Conservation (phyloP, 2,113 vertebrate species). For the Cyanoramphus novaezelandiae region DNA sequence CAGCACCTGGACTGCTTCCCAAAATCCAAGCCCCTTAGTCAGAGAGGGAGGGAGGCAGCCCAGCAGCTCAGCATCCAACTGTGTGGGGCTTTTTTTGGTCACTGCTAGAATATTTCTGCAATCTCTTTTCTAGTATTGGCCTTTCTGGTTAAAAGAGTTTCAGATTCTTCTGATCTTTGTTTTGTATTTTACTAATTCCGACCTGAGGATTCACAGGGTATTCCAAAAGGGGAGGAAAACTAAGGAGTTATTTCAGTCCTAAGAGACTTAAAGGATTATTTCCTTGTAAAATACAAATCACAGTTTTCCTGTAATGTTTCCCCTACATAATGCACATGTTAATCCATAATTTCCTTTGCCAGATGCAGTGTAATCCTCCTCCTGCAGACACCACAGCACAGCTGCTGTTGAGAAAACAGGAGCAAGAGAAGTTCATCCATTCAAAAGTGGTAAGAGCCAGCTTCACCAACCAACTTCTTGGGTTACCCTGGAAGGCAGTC, state of each 20-base stretch:
- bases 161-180: not conserved
- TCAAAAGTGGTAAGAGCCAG: not conserved
- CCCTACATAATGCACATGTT: conserved; percentile 35
- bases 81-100: rapidly evolving
- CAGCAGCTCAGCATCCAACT: not conserved
- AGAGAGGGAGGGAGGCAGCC: rapidly evolving
- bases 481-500: not conserved
- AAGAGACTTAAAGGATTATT: conserved; percentile 69
- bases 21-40: not conserved
- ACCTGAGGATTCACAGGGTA: not conserved
- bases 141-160: not conserved
- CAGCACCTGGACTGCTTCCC: not conserved
- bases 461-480: not conserved
- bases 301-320: conserved; percentile 56
- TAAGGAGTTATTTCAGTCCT: conserved; percentile 34
- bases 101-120: not conserved
- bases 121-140: not conserved
- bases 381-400: conserved; percentile 30
- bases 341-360: conserved; percentile 65
- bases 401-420: not conserved
- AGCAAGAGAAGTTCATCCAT: not conserved
- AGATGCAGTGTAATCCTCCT: conserved; percentile 55
- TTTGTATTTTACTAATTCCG: not conserved
- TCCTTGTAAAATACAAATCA: conserved; percentile 61
- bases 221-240: not conserved